Evolutionary conservation across 2,797 vertebrate genomes (phyloP), one percentile per base, ranked within the genome.

Genomic region (Trachurus trachurus): DNA sequence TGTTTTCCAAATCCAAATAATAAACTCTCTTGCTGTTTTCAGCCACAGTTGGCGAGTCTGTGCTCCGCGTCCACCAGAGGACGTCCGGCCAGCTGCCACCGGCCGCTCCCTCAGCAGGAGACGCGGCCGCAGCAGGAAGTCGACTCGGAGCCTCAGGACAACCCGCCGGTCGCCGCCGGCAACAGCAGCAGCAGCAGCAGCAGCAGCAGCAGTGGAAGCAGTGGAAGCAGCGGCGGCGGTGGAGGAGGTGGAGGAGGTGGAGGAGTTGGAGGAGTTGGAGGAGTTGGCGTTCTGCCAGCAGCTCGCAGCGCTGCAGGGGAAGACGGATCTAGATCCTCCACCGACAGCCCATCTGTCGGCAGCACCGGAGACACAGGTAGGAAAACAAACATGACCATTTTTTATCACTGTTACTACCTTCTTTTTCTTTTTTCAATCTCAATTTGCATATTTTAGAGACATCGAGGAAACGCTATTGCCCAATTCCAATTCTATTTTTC

Each of bases 351-450:
- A 10, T 96, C 96, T 60, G 52, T 95, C 7, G 93, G 94, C 88
- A 98, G 97, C 87, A 76, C 91, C 0, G 95, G 96, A 47, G 96
- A 98, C 0, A 57, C 78, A 93, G 96, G 93, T 93, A 60, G 80
- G 89, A 71, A 26, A 21, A 66, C 49, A 61, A 60, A 1, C 57
- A 66, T 10, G 22, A 17, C 0, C 1, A 1, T n/a, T 47, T 47
- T 6, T 5, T 16, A 17, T 29, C 13, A 10, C 26, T 26, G 26
- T 31, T n/a, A 1, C 22, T 40, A 7, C 6, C 3, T 5, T 19
- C 47, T 8, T 31, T 31, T 56, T 26, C 26, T 26, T 26, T 26
- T 26, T 26, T 26, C 3, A 26, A 26, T n/a, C n/a, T n/a, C n/a
- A n/a, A n/a, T n/a, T n/a, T n/a, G n/a, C n/a, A n/a, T n/a, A n/a